phyloP scores from a whole-genome alignment of 2,113 vertebrate species.

The Heteronetta atricapilla region DNA sequence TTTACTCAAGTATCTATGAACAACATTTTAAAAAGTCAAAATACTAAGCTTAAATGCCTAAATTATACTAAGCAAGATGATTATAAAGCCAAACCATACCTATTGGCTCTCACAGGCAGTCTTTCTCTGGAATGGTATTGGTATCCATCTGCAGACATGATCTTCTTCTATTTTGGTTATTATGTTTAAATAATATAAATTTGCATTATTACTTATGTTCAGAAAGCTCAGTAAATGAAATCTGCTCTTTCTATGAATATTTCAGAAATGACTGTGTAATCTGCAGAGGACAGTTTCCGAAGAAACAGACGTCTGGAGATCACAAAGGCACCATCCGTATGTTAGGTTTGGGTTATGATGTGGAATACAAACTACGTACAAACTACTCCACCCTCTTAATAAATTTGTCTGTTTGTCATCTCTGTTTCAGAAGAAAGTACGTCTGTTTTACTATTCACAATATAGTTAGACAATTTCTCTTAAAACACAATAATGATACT shows the following conservation, averaged over 20 bases:
- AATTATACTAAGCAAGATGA: background rate
- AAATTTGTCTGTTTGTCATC: background rate
- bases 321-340: background rate
- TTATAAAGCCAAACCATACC: background rate
- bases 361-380: background rate
- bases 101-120: background rate
- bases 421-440: conserved; percentile 26
- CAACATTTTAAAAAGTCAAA: background rate
- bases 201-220: background rate
- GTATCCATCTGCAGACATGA: background rate
- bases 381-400: background rate
- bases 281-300: background rate
- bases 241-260: background rate
- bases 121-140: background rate
- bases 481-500: conserved; percentile 19
- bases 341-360: background rate
- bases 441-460: conserved; percentile 32
- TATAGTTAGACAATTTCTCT: conserved; percentile 26
- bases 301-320: conserved; percentile 5
- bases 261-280: background rate
- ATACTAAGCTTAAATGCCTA: background rate
- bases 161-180: background rate
- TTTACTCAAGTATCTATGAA: background rate
- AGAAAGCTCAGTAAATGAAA: background rate
- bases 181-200: conserved; percentile 22